Evolutionary conservation across 2,888 invertebrate species (phyloP).

Genomic region (Sisyra nigra): DNA sequence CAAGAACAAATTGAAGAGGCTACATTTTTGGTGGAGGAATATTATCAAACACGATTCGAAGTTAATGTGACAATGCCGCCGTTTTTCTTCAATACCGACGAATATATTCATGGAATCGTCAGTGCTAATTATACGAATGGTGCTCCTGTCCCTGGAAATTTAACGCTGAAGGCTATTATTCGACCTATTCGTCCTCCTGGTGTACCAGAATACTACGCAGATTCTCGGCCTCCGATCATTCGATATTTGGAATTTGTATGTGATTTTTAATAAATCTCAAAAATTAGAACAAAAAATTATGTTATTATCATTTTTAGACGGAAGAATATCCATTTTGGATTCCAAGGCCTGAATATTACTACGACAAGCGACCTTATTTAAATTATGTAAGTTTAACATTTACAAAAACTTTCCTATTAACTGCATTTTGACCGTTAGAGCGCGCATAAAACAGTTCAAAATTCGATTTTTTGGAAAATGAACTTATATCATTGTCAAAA

Average conservation of each 20-base stretch:
- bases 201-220: conserved; percentile 5
- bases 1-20: conserved; percentile 79
- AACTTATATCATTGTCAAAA: no score
- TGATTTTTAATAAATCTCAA: conserved; percentile 17
- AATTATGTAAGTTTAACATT: conserved; percentile 42
- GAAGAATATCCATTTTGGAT: conserved; percentile 74
- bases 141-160: conserved; percentile 75
- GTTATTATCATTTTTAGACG: conserved; percentile 29
- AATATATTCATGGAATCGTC: conserved; percentile 66
- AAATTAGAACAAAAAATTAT: conserved; percentile 6
- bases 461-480: no score
- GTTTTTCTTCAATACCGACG: conserved; percentile 79
- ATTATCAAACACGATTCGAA: conserved; percentile 88
- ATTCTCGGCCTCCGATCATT: conserved; percentile 29
- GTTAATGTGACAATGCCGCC: conserved; percentile 93
- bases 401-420: no score
- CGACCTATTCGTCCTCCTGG: conserved; percentile 39
- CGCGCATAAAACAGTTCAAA: no score
- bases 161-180: conserved; percentile 68
- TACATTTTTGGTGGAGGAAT: conserved; percentile 80
- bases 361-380: conserved; percentile 48
- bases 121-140: conserved; percentile 95
- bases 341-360: conserved; percentile 39
- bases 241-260: conserved; percentile 60
- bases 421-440: no score